A percentile compares a stretch with the other conserved stretches of the same genome.
Evolutionary conservation across 2,888 invertebrate genomes (phyloP).

Genomic region (Beris chalybata): DNA sequence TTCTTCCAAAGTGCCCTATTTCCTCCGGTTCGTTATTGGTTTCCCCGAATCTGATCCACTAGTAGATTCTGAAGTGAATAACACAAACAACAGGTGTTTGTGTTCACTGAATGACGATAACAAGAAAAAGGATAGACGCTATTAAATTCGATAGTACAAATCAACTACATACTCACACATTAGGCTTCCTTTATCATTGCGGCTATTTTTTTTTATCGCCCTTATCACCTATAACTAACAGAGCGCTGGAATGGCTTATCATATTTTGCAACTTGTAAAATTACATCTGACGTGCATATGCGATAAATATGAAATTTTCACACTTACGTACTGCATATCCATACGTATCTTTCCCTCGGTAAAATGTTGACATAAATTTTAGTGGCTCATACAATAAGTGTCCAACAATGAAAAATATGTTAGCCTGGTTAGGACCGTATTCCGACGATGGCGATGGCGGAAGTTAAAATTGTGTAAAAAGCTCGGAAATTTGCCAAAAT

Average conservation of each 20-base stretch:
- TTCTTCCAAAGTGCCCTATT: not conserved
- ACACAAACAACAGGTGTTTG: slow-evolving; percentile 13
- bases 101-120: not conserved
- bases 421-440: not conserved
- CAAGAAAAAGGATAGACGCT: not conserved
- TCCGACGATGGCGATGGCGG: too few species aligned
- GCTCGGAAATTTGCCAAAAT: too few species aligned
- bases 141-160: not conserved
- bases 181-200: too few species aligned
- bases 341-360: too few species aligned
- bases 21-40: not conserved
- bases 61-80: not conserved
- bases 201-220: not conserved
- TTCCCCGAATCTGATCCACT: too few species aligned
- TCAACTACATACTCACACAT: not conserved
- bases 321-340: too few species aligned
- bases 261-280: too few species aligned
- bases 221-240: not conserved
- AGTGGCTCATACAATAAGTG: slow-evolving; percentile 15
- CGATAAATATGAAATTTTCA: too few species aligned
- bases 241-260: too few species aligned
- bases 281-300: too few species aligned
- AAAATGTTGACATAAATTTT: too few species aligned
- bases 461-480: too few species aligned
- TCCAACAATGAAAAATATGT: slow-evolving; percentile 26